Evolutionary conservation across 2,113 vertebrate genomes (phyloP).

Genomic region (Hemiscyllium ocellatum): DNA sequence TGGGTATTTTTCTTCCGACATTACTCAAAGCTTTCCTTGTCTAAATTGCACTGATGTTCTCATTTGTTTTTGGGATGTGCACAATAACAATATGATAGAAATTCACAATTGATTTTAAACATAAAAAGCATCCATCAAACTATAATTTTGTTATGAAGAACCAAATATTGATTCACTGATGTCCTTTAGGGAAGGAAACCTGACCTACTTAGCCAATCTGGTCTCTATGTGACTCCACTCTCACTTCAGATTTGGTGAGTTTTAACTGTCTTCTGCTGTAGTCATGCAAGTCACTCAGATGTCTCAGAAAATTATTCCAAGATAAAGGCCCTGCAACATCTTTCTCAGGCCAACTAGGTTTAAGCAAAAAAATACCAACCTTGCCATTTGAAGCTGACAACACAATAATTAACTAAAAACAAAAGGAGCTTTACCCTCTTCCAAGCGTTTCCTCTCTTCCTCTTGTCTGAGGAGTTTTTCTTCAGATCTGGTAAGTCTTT

Average conservation of each 20-base stretch:
- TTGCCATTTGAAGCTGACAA: not conserved
- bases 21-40: not conserved
- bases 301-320: not conserved
- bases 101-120: not conserved
- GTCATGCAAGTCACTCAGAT: not conserved
- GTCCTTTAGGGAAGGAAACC: not conserved
- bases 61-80: not conserved
- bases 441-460: conserved; percentile 1
- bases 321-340: not conserved
- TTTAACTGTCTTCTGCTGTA: not conserved
- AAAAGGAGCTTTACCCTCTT: not conserved
- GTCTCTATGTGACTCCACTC: not conserved
- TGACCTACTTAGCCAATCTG: not conserved
- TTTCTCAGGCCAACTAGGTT: not conserved
- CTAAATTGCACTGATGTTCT: not conserved
- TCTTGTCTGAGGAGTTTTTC: conserved; percentile 1
- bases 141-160: not conserved
- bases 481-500: not conserved
- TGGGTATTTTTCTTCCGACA: not conserved
- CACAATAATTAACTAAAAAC: not conserved
- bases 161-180: not conserved
- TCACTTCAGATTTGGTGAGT: not conserved
- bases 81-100: not conserved
- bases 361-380: not conserved
- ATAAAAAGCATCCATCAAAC: not conserved